Conservation (phyloP, 2,797 vertebrate species). For the Pempheris klunzingeri region DNA sequence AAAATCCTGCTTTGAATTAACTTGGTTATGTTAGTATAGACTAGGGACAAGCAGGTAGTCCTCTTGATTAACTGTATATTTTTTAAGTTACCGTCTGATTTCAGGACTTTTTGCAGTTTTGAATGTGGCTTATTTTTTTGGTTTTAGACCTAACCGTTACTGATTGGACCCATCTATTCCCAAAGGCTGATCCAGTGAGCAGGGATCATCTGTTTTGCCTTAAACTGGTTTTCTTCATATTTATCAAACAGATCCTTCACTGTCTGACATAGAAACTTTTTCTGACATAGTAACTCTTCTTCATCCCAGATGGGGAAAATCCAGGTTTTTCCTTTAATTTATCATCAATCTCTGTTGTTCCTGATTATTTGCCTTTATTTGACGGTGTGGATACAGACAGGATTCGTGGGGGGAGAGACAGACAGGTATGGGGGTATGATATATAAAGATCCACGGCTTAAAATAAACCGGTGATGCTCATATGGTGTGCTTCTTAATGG, state of each 20-base stretch:
- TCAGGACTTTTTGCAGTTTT: too few species aligned
- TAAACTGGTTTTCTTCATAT: not conserved
- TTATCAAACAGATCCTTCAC: not conserved
- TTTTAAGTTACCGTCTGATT: too few species aligned
- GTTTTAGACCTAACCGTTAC: not conserved
- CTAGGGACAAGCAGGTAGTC: too few species aligned
- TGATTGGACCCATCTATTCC: too few species aligned
- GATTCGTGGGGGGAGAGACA: conserved; percentile 3
- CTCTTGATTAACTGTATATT: too few species aligned
- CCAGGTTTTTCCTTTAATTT: not conserved
- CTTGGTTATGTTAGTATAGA: too few species aligned
- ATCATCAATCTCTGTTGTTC: not conserved
- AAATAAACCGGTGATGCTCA: conserved; percentile 9
- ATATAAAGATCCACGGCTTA: not conserved
- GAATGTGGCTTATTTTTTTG: not conserved
- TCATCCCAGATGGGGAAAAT: not conserved
- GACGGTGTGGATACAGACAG: not conserved
- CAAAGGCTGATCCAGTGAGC: too few species aligned
- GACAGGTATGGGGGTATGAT: not conserved
- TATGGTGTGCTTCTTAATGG: not conserved
- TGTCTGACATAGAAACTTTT: not conserved
- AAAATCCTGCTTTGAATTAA: not conserved
- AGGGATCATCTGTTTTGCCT: not conserved
- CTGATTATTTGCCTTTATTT: not conserved
- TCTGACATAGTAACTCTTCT: not conserved